A percentile compares a stretch with the other conserved stretches of the same genome.
phyloP scores from a whole-genome alignment of 2,797 vertebrate species.

The Harpagifer antarcticus region DNA sequence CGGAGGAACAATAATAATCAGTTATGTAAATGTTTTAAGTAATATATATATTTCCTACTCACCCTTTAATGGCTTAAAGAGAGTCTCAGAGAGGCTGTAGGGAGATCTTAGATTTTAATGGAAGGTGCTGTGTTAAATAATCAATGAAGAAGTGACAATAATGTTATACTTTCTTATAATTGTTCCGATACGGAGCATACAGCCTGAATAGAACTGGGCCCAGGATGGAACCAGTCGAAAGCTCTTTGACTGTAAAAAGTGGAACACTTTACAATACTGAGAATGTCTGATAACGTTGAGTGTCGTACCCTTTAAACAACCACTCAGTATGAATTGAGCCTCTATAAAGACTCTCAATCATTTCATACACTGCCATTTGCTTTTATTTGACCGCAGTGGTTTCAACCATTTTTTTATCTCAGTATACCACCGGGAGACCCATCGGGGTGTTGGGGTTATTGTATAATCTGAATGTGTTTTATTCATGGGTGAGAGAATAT shows the following conservation, averaged over 20 bases:
- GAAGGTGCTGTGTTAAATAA: too few species aligned
- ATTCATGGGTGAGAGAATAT: conserved; percentile 38
- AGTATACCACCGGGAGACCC: conserved; percentile 2
- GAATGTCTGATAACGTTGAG: too few species aligned
- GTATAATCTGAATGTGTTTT: conserved; percentile 40
- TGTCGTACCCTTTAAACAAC: too few species aligned
- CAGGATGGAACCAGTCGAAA: too few species aligned
- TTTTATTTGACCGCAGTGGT: conserved; percentile 47
- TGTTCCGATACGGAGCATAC: too few species aligned
- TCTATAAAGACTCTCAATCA: conserved; percentile 48
- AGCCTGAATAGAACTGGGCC: too few species aligned
- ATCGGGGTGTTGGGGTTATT: conserved; percentile 11
- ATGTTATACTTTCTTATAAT: too few species aligned
- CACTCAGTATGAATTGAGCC: background rate
- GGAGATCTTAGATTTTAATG: background rate
- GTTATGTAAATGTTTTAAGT: background rate
- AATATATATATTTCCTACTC: background rate
- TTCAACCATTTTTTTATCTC: conserved; percentile 28
- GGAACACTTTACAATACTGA: too few species aligned
- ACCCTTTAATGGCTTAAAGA: background rate
- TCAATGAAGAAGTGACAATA: too few species aligned
- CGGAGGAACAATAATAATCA: background rate
- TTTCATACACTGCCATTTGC: conserved; percentile 36
- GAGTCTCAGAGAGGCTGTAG: background rate
- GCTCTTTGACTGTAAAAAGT: too few species aligned